These are phyloP conservation scores for Scaptomyza tumidula DNA, from an alignment of 2,888 invertebrate species.

Conservation along the genomic window DNA sequence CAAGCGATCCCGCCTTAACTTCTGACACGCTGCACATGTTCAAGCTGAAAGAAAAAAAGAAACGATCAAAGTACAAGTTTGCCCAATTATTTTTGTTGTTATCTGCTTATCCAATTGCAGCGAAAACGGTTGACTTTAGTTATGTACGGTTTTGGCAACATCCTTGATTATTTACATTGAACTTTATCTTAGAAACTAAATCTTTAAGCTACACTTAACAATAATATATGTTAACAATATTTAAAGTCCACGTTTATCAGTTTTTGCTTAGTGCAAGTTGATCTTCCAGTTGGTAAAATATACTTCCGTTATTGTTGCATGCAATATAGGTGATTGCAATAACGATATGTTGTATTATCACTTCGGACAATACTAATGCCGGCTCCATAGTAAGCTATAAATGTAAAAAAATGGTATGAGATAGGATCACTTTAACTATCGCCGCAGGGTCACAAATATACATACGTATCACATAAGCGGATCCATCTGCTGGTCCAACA, in stretches of 20 bases:
- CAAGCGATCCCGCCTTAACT: constrained; percentile 26
- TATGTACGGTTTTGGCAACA: constrained; percentile 53
- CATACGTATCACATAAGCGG: constrained; percentile 92
- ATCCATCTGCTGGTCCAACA: constrained; percentile 97
- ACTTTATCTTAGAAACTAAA: constrained; percentile 38
- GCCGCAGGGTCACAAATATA: background rate
- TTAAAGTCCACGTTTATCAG: constrained; percentile 56
- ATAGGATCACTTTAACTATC: background rate
- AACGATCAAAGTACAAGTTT: constrained; percentile 52
- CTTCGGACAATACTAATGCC: constrained; percentile 91
- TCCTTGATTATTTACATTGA: constrained; percentile 50
- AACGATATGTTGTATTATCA: constrained; percentile 93
- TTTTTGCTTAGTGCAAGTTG: constrained; percentile 63
- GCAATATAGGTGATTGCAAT: constrained; percentile 55
- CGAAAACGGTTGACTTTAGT: background rate
- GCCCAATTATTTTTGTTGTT: constrained; percentile 61
- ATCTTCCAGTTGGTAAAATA: constrained; percentile 4
- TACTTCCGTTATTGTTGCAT: constrained; percentile 43
- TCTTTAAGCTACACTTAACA: constrained; percentile 24
- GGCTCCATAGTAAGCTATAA: constrained; percentile 92
- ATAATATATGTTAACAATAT: background rate
- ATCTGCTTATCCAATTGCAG: constrained; percentile 13
- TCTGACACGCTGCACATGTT: constrained; percentile 29
- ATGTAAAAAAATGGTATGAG: background rate
- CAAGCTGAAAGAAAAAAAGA: constrained; percentile 23